Percentiles rank a stretch among this genome's conserved stretches.
These are phyloP conservation scores for Morelia viridis DNA, from an alignment of 2,797 vertebrate species.

Conservation along the genomic window DNA sequence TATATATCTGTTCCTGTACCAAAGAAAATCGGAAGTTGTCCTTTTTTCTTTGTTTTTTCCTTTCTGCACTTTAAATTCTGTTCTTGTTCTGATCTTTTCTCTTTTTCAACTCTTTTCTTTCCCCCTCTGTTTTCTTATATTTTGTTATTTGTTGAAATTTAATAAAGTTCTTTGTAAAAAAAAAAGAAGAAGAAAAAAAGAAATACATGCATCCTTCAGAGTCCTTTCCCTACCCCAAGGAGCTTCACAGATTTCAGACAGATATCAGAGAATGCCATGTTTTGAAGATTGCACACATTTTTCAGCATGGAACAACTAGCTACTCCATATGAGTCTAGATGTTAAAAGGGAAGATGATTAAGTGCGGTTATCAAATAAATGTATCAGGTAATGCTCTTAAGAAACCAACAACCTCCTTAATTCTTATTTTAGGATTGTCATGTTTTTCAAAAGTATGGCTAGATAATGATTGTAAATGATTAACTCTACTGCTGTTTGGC, in stretches of 20 bases:
- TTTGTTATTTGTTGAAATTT: no score
- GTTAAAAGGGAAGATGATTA: neutral
- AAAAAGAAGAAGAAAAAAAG: no score
- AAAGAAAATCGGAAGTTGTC: no score
- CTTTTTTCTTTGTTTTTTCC: no score
- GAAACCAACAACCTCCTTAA: slow-evolving; percentile 23
- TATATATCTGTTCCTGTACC: no score
- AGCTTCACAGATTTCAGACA: neutral
- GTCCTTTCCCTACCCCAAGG: neutral
- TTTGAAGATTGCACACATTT: neutral
- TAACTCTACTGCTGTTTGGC: slow-evolving; percentile 62
- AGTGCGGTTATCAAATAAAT: neutral
- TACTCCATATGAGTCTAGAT: neutral
- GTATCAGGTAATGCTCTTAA: neutral
- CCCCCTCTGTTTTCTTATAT: no score
- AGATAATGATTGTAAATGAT: slow-evolving; percentile 43
- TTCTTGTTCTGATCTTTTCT: no score
- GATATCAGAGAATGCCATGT: neutral
- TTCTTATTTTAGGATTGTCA: slow-evolving; percentile 3
- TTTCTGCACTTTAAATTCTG: no score
- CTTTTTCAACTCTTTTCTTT: no score
- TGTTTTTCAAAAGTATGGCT: slow-evolving; percentile 41
- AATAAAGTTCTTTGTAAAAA: no score
- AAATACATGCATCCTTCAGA: neutral
- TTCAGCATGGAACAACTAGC: neutral